phyloP scores from a whole-genome alignment of 1,140 invertebrate species.

The Hyles euphorbiae region DNA sequence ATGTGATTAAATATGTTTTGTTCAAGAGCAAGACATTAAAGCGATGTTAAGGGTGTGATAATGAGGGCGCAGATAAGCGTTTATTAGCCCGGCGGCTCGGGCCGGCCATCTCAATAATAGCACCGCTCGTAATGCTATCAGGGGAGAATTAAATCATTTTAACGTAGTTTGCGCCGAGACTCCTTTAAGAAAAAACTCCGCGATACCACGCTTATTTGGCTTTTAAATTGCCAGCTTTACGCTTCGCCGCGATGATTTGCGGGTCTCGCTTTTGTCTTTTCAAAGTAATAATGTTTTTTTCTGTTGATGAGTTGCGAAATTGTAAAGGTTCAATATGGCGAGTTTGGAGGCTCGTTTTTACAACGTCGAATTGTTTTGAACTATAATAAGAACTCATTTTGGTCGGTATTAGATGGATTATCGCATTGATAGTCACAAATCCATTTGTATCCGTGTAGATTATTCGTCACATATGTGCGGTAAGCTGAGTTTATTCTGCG shows the following conservation, averaged over 20 bases:
- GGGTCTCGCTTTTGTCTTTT: slow-evolving; percentile 32
- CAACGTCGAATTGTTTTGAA: no score
- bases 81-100: slow-evolving; percentile 62
- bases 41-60: slow-evolving; percentile 75
- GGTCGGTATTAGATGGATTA: no score
- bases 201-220: slow-evolving; percentile 54
- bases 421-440: no score
- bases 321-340: no score
- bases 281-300: slow-evolving; percentile 30
- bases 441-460: no score
- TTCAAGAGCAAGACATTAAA: slow-evolving; percentile 74
- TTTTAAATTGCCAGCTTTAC: slow-evolving; percentile 45
- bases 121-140: slow-evolving; percentile 54
- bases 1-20: slow-evolving; percentile 75
- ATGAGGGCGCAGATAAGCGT: slow-evolving; percentile 73
- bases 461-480: not conserved
- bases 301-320: no score
- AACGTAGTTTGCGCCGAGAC: slow-evolving; percentile 60
- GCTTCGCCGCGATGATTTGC: slow-evolving; percentile 28
- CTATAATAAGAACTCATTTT: no score
- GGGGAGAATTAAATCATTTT: slow-evolving; percentile 72
- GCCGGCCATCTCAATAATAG: slow-evolving; percentile 57
- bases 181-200: slow-evolving; percentile 59
- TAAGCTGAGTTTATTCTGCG: slow-evolving; percentile 5
- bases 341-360: no score